Base-by-base conservation (phyloP, 2,888 invertebrate genomes). In the Schizotus pectinicornis region DNA sequence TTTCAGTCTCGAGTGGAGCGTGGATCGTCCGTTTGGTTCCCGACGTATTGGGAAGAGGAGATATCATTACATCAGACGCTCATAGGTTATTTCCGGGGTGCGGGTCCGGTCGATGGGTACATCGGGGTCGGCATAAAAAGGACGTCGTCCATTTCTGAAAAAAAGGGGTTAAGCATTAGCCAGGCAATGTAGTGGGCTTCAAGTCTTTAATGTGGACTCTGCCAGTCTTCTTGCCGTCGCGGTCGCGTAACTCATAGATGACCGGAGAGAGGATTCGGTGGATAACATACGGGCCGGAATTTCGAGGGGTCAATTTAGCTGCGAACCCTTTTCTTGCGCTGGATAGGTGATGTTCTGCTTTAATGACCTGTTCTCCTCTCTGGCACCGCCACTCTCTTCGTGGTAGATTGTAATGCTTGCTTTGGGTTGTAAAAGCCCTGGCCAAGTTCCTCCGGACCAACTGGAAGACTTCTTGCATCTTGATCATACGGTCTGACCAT, bases 391-490 rank as follows among this genome's bases (percentile, higher is more conserved):
- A 42, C n/a, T 49, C 51, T 1, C 50, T 36, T 34, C 32, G 46
- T 11, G 48, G 33, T 5, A 49, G 54, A 31, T 62, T 54, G 34
- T 63, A 63, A 11, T 60, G 22, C 1, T 34, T 47, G 35, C 30
- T 43, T 34, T 63, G 58, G 1, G 11, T 11, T 6, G 32, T 48
- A 43, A 52, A 54, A 1, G 59, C 55, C 2, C 22, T 22, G 7
- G 56, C 47, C 1, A 63, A 33, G n/a, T 61, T 52, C 5, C 53
- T 39, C n/a, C 53, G 42, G 6, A 56, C 56, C 58, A 52, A 34
- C n/a, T 52, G 22, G 9, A 43, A 36, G 7, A 13, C 6, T 12
- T 52, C 43, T 30, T 32, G n/a, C 14, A 43, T 30, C 31, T 33
- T 9, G 2, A 1, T 7, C 6, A 39, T 33, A 1, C 22, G 14